Evolutionary conservation across 1,140 invertebrate genomes (phyloP), one percentile per base, ranked within the genome.

Genomic region (Drosophila repletoides): DNA sequence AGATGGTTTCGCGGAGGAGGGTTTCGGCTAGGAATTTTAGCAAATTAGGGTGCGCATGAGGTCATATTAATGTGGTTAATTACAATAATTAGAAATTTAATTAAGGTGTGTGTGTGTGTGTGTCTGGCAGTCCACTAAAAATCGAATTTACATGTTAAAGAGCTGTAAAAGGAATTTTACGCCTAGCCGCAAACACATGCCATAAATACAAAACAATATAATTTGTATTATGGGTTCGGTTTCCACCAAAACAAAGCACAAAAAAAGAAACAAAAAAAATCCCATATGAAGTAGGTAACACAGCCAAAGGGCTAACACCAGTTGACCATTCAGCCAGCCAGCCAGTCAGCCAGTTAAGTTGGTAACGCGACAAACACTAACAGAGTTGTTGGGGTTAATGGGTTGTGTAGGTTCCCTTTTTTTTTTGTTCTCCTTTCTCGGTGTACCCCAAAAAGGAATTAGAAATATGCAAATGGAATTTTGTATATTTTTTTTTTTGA

Each of bases 81-180:
- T 84, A 84, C 80, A 84, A 84, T 84, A 84, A 84, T 84, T 84
- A 84, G 80, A 86, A 86, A 86, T 84, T 84, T 84, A 84, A 84
- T 84, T 80, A 86, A 80, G 79, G 80, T 75, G 74, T 75, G 70
- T 64, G 31, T 69, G 56, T 58, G 67, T 53, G 58, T 38, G 31
- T 66, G 41, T 59, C 12, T 55, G 29, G 24, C 19, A 10, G 52
- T 49, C 72, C 61, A 75, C 51, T 65, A 64, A 68, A 79, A 86
- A 66, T 84, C 80, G 80, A 86, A 86, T 80, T 79, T 86, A 86
- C 80, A 86, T 84, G 80, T 72, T 84, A 80, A 86, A 86, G 61
- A 45, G 75, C 80, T 80, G 80, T 86, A 65, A 72, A 76, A 84
- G 65, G 63, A 77, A 71, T 74, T 64, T 38, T 75, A 63, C 34